Base-by-base conservation (phyloP, 2,888 invertebrate species). In the Opisthograptis luteolata region DNA sequence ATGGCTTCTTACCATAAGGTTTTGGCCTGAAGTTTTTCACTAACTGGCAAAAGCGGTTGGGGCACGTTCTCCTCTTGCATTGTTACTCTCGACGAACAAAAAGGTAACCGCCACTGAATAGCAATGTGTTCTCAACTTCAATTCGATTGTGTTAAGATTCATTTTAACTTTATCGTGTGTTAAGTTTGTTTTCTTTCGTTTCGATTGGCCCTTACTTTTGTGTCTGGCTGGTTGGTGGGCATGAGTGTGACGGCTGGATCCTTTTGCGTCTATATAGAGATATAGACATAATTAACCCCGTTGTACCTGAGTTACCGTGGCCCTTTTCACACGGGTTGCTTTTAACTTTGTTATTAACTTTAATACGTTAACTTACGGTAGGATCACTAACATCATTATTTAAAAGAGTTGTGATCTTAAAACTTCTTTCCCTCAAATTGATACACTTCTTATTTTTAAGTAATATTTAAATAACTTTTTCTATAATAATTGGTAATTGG, bases 51-150 rank as follows among this genome's bases (percentile, higher is more conserved):
- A 83, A 84, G 87, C 81, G 81, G 88, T 88, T 78, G 70, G 84
- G 82, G 83, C 88, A 86, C 85, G 88, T 87, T 88, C 86, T 88
- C 81, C 70, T 76, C 78, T 82, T 84, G 84, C 82, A 77, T 80
- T 81, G 75, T 76, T 66, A 56, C 57, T 57, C 48, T 60, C 55
- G 57, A 51, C 57, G 30, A 55, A 75, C 68, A 85, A 84, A 75
- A 76, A 68, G 63, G 54, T 71, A 76, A 81, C 67, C 60, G 69
- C 67, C 63, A 44, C 54, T 47, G 32, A 58, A 40, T 54, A 48
- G 34, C 62, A 51, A 58, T 54, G 58, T 59, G 70, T 71, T 81
- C 56, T 81, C 68, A 69, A 71, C 88, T 82, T 75, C 83, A 65
- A 59, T 55, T 14, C 65, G 42, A 66, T 68, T 55, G 58, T 9